phyloP scores from a whole-genome alignment of 2,888 invertebrate species.

The Exephanes ischioxanthus region DNA sequence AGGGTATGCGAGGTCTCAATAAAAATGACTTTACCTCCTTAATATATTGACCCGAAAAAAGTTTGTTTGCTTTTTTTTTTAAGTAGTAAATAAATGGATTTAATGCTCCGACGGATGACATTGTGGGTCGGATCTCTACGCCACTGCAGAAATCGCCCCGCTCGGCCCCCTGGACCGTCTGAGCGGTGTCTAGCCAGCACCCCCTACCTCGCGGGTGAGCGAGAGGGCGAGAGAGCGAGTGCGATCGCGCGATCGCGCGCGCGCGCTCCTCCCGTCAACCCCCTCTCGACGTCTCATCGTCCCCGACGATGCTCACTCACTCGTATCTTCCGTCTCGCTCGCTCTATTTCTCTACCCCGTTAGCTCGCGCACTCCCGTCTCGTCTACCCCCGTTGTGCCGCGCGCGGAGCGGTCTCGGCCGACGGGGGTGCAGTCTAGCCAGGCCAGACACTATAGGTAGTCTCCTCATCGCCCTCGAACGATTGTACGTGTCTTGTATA shows the following conservation, averaged over 20 bases:
- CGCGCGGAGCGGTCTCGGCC: slow-evolving; percentile 73
- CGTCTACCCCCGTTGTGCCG: slow-evolving; percentile 78
- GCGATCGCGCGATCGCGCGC: slow-evolving; percentile 57
- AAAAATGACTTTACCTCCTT: too few relatives aligned
- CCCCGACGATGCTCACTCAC: slow-evolving; percentile 66
- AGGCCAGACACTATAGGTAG: slow-evolving; percentile 77
- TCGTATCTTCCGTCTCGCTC: slow-evolving; percentile 83
- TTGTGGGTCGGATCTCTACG: slow-evolving; percentile 77
- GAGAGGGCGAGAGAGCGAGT: slow-evolving; percentile 41
- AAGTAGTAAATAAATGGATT: not conserved
- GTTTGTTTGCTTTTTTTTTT: too few relatives aligned
- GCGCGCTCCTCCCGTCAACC: slow-evolving; percentile 80
- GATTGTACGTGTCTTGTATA: slow-evolving; percentile 34
- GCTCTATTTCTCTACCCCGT: slow-evolving; percentile 77
- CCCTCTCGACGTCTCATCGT: slow-evolving; percentile 69
- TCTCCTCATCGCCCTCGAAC: slow-evolving; percentile 54
- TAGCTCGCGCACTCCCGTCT: slow-evolving; percentile 84
- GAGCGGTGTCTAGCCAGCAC: slow-evolving; percentile 85
- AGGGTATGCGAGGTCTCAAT: too few relatives aligned
- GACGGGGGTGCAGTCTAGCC: slow-evolving; percentile 83
- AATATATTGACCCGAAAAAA: too few relatives aligned
- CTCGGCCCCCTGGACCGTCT: slow-evolving; percentile 83
- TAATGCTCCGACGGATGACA: not conserved
- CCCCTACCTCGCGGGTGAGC: slow-evolving; percentile 83
- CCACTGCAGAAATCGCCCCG: slow-evolving; percentile 80